These are phyloP conservation scores for Gephyroberyx darwinii DNA, from an alignment of 2,797 vertebrate species.

Conservation along the genomic window DNA sequence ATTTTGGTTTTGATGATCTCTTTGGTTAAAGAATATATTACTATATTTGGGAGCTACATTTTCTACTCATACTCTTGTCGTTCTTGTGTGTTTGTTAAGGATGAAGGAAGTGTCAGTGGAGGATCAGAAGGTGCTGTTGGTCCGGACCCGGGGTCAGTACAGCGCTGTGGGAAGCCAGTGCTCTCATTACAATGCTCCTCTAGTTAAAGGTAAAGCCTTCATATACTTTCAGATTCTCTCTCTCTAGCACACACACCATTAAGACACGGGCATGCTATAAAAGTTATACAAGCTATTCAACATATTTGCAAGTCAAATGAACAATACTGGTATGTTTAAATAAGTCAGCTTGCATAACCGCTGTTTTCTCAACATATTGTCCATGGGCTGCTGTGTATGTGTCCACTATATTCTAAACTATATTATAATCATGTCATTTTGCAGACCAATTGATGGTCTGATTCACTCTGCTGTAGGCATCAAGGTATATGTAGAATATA, in stretches of 20 bases:
- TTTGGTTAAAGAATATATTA: not conserved
- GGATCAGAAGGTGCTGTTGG: slow-evolving; percentile 81
- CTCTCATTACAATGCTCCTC: slow-evolving; percentile 85
- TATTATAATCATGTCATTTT: not conserved
- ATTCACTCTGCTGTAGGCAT: too few relatives aligned
- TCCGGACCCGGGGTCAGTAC: slow-evolving; percentile 81
- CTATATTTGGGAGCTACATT: not conserved
- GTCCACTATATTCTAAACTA: not conserved
- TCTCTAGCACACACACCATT: not conserved
- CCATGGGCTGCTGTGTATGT: too few relatives aligned
- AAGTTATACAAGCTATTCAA: too few relatives aligned
- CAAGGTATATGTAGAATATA: too few relatives aligned
- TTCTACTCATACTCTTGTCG: rapidly evolving
- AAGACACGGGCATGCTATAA: too few relatives aligned
- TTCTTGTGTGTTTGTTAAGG: slow-evolving; percentile 66
- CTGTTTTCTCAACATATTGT: too few relatives aligned
- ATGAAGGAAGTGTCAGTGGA: slow-evolving; percentile 85
- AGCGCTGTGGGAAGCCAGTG: slow-evolving; percentile 86
- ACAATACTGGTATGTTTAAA: too few relatives aligned
- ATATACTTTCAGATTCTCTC: not conserved
- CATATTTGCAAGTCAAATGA: too few relatives aligned
- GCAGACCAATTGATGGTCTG: not conserved
- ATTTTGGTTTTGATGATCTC: not conserved
- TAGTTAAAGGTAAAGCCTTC: slow-evolving; percentile 84
- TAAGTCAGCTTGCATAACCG: too few relatives aligned